Evolutionary conservation across 1,140 invertebrate species (phyloP).

Genomic region (Temnothorax longispinosus): DNA sequence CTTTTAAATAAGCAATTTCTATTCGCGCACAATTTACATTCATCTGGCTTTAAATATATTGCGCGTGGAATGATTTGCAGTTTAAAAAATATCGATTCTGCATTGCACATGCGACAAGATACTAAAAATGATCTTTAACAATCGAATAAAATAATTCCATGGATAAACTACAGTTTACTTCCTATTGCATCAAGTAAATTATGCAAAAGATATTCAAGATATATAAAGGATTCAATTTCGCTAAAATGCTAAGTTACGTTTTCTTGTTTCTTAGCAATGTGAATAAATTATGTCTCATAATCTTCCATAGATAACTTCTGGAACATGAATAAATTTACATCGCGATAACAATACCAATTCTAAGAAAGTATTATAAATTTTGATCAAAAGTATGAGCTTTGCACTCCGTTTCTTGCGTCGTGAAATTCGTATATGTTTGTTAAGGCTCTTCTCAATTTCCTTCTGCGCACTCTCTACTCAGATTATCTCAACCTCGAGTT

Average conservation of each 20-base stretch:
- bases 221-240: conserved; percentile 19
- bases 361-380: conserved; percentile 8
- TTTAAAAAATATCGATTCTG: background rate
- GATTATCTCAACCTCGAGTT: conserved; percentile 5
- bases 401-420: background rate
- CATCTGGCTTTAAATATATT: background rate
- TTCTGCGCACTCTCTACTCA: background rate
- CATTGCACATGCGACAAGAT: background rate
- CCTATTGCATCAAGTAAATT: background rate
- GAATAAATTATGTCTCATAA: conserved; percentile 37
- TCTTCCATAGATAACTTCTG: background rate
- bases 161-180: background rate
- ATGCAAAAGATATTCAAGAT: conserved; percentile 20
- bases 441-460: background rate
- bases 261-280: background rate
- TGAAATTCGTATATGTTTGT: background rate
- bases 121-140: background rate
- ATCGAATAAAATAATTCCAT: background rate
- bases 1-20: background rate
- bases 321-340: conserved; percentile 40
- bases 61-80: background rate
- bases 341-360: background rate
- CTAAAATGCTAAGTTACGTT: conserved; percentile 1
- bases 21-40: conserved; percentile 6
- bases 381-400: background rate